A percentile compares a stretch with the other conserved stretches of the same genome.
Evolutionary conservation across 92 coral and sea anemone species (phyloP).

Genomic region (Siderastrea siderea): DNA sequence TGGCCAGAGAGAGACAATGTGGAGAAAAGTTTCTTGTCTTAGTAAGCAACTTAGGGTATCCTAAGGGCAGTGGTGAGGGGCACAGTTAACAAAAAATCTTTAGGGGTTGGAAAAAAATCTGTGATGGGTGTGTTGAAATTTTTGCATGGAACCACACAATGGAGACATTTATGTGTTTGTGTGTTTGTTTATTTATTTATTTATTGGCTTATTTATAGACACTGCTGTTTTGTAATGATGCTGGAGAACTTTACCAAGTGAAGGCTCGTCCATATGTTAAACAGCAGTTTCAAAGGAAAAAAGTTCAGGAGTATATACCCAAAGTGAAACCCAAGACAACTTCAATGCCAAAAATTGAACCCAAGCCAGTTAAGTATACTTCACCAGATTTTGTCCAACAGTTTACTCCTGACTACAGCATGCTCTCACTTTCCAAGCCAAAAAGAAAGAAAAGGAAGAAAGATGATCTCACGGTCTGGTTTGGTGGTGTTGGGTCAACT

Average conservation of each 20-base stretch:
- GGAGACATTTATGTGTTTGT: no score
- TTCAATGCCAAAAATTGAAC: no score
- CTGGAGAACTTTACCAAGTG: conserved; percentile 22
- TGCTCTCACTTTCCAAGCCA: conserved; percentile 22
- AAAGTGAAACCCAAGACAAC: not conserved
- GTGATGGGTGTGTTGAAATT: no score
- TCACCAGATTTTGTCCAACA: conserved; percentile 24
- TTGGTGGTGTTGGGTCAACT: conserved; percentile 15
- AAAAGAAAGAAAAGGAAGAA: conserved; percentile 6
- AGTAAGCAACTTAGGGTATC: no score
- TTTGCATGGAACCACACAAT: no score
- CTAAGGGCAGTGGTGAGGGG: no score
- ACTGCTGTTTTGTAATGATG: conserved; percentile 32
- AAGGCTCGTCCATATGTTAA: conserved; percentile 14
- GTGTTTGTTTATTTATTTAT: no score
- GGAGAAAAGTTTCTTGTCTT: no score
- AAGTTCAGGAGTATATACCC: not conserved
- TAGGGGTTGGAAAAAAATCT: no score
- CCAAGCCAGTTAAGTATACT: not conserved
- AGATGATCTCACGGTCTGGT: conserved; percentile 26
- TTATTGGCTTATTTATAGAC: no score
- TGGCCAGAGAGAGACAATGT: no score
- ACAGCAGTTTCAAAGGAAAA: not conserved
- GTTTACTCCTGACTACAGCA: conserved; percentile 28
- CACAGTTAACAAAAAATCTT: no score